Evolutionary conservation across 2,888 invertebrate genomes (phyloP).

Genomic region (Drosophila paranaensis): DNA sequence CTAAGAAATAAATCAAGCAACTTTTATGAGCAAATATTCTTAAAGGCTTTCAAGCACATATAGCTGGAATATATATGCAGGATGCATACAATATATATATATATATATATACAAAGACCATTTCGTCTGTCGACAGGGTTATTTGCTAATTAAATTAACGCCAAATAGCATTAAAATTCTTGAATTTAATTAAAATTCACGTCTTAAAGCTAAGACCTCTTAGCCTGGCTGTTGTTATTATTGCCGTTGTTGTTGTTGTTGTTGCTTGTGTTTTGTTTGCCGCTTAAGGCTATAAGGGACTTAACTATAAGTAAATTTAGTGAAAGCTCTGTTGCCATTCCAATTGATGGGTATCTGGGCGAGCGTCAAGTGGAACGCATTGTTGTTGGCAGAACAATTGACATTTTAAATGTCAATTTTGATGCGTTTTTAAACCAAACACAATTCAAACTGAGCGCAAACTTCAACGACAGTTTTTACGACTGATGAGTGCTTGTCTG

Average conservation of each 20-base stretch:
- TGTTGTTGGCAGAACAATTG: conserved; percentile 48
- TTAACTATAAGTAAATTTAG: not conserved
- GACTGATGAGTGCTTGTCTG: conserved; percentile 20
- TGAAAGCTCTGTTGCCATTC: conserved; percentile 10
- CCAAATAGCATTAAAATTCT: conserved; percentile 11
- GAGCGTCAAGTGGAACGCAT: conserved; percentile 21
- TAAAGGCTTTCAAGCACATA: not conserved
- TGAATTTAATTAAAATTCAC: conserved; percentile 15
- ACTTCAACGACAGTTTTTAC: conserved; percentile 57
- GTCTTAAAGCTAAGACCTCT: not conserved
- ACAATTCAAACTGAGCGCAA: conserved; percentile 60
- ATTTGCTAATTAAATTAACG: conserved; percentile 10
- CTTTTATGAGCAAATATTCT: not conserved
- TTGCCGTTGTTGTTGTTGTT: too few species aligned
- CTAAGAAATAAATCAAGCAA: too few species aligned
- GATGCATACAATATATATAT: not conserved
- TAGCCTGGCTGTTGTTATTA: not conserved
- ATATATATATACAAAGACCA: not conserved
- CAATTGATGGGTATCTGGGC: conserved; percentile 33
- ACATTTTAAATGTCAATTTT: conserved; percentile 49
- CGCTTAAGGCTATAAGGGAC: conserved; percentile 1
- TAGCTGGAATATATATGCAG: too few species aligned
- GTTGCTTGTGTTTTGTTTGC: not conserved
- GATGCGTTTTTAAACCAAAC: conserved; percentile 62
- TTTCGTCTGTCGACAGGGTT: conserved; percentile 1